phyloP scores from a whole-genome alignment of 2,888 invertebrate species.

The Magallana nippona region DNA sequence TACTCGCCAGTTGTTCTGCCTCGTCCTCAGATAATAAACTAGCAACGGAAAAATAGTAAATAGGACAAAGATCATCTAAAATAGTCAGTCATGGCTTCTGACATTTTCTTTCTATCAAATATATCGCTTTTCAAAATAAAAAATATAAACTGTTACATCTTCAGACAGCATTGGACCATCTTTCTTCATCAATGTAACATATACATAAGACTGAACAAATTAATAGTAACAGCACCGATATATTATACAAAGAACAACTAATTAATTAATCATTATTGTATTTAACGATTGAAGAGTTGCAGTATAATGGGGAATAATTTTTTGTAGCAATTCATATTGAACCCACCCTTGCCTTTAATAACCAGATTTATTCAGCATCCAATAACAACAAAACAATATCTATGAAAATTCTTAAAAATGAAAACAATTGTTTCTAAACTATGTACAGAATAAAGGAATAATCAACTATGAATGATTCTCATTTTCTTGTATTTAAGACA shows the following conservation, averaged over 20 bases:
- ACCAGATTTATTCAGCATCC: too few relatives aligned
- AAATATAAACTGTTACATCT: constrained; percentile 23
- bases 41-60: neutral
- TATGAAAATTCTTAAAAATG: too few relatives aligned
- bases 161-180: neutral
- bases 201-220: constrained; percentile 7
- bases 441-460: too few relatives aligned
- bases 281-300: neutral
- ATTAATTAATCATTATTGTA: neutral
- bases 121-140: constrained; percentile 26
- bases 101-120: constrained; percentile 26
- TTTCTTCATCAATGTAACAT: constrained; percentile 22
- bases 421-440: too few relatives aligned
- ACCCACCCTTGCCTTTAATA: too few relatives aligned
- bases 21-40: neutral
- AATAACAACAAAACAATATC: too few relatives aligned
- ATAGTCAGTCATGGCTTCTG: constrained; percentile 17
- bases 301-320: neutral
- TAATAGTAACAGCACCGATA: constrained; percentile 24
- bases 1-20: neutral
- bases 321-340: too few relatives aligned
- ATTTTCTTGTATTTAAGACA: too few relatives aligned
- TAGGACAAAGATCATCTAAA: constrained; percentile 23
- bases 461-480: too few relatives aligned
- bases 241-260: neutral